Conservation (phyloP, 2,797 vertebrate genomes). For the Rhynchotus rufescens region DNA sequence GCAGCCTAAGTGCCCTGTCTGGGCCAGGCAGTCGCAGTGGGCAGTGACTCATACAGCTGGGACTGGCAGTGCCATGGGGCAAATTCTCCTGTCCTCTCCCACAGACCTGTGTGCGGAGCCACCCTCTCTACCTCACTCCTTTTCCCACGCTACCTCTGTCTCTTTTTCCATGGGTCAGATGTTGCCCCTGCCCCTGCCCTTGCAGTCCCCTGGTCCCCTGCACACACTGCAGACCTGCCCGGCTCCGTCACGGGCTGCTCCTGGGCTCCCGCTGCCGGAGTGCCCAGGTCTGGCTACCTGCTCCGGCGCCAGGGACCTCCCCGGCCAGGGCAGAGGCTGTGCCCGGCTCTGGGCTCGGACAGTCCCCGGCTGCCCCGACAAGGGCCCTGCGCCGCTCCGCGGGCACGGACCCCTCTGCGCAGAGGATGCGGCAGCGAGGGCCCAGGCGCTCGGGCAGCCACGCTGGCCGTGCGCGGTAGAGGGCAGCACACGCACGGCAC, state of each 20-base stretch:
- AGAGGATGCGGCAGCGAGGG: no score
- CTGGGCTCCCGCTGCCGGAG: neutral
- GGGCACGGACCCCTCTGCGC: neutral
- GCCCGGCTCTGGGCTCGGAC: neutral
- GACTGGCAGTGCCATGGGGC: neutral
- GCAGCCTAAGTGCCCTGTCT: neutral
- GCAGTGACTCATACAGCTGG: neutral
- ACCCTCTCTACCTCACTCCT: neutral
- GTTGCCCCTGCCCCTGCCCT: neutral
- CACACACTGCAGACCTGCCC: neutral
- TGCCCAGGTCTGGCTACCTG: neutral
- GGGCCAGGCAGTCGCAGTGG: neutral
- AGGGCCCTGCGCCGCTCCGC: no score
- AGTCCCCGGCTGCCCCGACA: neutral
- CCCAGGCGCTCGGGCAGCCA: neutral
- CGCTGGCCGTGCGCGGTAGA: slow-evolving; percentile 32
- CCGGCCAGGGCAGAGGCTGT: neutral
- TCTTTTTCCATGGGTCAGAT: neutral
- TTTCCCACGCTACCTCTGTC: neutral
- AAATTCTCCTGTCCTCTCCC: neutral
- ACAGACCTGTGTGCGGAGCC: neutral
- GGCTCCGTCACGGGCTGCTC: neutral
- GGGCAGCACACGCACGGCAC: slow-evolving; percentile 31
- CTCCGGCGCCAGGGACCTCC: no score
- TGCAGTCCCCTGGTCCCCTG: neutral